A percentile compares a stretch with the other conserved stretches of the same genome.
Conservation (phyloP, 1,140 invertebrate species). For the Hirudo medicinalis region DNA sequence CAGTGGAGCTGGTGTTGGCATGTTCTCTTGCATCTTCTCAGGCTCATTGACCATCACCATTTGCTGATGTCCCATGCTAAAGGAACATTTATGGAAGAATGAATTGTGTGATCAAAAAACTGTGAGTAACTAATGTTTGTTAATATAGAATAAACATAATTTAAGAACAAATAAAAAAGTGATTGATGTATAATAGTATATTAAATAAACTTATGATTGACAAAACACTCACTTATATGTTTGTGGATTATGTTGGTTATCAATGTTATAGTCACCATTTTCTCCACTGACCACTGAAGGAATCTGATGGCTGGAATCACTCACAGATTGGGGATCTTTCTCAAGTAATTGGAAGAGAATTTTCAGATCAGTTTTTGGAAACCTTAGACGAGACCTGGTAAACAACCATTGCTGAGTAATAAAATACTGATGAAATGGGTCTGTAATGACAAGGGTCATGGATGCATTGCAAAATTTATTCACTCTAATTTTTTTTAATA, state of each 20-base stretch:
- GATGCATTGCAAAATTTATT: background rate
- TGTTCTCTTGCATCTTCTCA: background rate
- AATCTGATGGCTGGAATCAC: background rate
- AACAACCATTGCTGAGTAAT: background rate
- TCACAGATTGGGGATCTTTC: background rate
- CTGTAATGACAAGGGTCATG: background rate
- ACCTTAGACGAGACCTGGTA: background rate
- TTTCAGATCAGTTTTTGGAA: conserved; percentile 9
- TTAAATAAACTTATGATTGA: background rate
- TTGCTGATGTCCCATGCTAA: too few species aligned
- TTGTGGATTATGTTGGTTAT: background rate
- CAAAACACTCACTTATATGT: conserved; percentile 1
- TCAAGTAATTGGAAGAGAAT: background rate
- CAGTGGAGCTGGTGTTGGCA: background rate
- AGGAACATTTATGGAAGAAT: too few species aligned
- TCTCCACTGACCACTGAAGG: background rate
- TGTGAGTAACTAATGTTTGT: background rate
- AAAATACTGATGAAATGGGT: background rate
- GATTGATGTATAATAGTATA: background rate
- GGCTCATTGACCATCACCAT: background rate
- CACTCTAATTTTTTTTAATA: background rate
- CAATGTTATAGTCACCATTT: background rate
- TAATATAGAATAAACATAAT: background rate
- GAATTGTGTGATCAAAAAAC: background rate
- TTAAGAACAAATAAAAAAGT: background rate